Evolutionary conservation across 2,797 vertebrate species (phyloP).

Genomic region (Eulemur albifrons): DNA sequence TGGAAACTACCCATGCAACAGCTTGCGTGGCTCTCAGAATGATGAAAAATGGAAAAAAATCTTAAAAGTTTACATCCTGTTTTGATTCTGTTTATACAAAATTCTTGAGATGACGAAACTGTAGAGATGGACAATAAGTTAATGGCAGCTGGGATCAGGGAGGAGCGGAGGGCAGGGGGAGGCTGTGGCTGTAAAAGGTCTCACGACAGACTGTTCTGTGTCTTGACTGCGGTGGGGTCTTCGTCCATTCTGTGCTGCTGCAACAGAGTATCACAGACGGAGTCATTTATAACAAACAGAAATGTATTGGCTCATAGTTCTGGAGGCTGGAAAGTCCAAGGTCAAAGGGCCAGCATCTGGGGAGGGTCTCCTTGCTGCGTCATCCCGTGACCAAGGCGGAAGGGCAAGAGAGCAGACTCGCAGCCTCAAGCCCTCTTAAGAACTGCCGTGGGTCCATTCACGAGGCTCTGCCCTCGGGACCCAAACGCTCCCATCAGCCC

Average conservation of each 20-base stretch:
- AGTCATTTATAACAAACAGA: neutral
- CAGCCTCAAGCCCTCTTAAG: neutral
- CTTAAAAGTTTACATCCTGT: neutral
- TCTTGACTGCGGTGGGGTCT: neutral
- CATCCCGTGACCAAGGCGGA: neutral
- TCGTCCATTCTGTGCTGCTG: neutral
- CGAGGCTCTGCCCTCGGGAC: neutral
- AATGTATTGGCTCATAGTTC: neutral
- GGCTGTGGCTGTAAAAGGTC: neutral
- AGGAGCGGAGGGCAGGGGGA: too few relatives aligned
- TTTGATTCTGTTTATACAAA: neutral
- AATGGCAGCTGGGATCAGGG: accelerated
- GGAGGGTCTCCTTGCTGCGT: neutral
- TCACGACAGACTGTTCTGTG: neutral
- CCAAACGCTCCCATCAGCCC: neutral
- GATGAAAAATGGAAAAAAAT: neutral
- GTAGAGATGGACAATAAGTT: too few relatives aligned
- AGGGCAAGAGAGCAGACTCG: neutral
- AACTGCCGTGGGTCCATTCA: neutral
- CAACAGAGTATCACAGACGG: too few relatives aligned
- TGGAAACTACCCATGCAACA: neutral
- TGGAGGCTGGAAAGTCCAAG: neutral
- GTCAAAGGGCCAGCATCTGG: neutral
- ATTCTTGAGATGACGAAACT: neutral
- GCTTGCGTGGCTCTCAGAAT: too few relatives aligned